Evolutionary conservation across 1,140 invertebrate species (phyloP), one percentile per base, ranked within the genome.

Genomic region (Drosophila nannoptera): DNA sequence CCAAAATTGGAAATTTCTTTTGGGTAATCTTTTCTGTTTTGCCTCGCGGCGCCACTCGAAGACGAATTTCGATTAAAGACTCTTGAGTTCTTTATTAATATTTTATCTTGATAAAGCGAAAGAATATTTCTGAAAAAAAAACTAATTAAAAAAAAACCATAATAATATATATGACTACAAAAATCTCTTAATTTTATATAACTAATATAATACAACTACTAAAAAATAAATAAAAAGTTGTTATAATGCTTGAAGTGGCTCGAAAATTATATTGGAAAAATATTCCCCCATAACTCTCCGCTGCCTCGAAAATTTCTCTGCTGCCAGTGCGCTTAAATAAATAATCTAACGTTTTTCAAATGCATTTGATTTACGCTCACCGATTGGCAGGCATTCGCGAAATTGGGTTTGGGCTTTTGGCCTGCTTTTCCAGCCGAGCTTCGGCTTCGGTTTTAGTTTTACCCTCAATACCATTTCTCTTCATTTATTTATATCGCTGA

Each of bases 311-410:
- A 3, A 22, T 22, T 22, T 22, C 22, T 22, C 1, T 22, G 22
- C 22, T 22, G 22, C 22, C 22, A 22, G 22, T 3, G 22, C 22
- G 22, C 22, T 22, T 22, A 2, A 22, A 22, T 22, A 22, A 22
- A 22, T 22, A 22, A 22, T 22, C 22, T 22, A 2, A 22, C 22
- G 22, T 22, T 22, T 72, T 54, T 58, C 71, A 65, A 78, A 70
- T 59, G 59, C 61, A 66, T 66, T 78, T 67, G 36, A 75, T 71
- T 78, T 75, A 71, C 66, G 76, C 60, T 32, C 46, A 49, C 38
- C 59, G 54, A 77, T 56, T 73, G 36, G 54, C 63, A 43, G 75
- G 59, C 65, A 74, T 77, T 73, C 53, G 38, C 43, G n/a, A 67
- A 56, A 64, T 54, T 67, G 71, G 53, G 61, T 45, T 76, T 46